phyloP scores from a whole-genome alignment of 53 echinoderm and acorn worm genomes.

The Crossaster papposus region DNA sequence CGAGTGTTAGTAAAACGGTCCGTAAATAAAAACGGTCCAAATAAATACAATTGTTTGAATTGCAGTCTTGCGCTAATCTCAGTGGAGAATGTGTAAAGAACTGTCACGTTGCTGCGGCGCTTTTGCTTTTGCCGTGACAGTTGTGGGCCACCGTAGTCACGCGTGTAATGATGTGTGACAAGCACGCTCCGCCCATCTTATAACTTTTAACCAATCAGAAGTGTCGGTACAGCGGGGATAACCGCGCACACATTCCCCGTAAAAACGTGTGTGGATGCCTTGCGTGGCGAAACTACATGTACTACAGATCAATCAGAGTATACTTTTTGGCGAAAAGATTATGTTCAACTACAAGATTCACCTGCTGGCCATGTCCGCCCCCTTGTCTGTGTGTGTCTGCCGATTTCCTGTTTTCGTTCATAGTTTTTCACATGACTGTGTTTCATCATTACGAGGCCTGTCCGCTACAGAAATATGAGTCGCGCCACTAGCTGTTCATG shows the following conservation, averaged over 20 bases:
- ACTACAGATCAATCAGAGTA: not conserved
- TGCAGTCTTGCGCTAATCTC: too few relatives aligned
- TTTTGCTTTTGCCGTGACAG: too few relatives aligned
- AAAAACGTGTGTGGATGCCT: too few relatives aligned
- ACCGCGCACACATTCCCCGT: too few relatives aligned
- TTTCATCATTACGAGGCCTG: not conserved
- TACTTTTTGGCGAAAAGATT: not conserved
- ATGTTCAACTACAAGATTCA: not conserved
- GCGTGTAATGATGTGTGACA: too few relatives aligned
- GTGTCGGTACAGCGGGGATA: not conserved
- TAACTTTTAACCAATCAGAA: conserved; percentile 29
- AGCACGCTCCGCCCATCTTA: not conserved
- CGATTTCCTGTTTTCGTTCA: conserved; percentile 1
- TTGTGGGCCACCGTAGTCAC: too few relatives aligned
- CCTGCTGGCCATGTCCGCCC: not conserved
- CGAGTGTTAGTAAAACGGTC: too few relatives aligned
- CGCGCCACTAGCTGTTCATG: not conserved
- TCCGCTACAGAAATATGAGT: not conserved
- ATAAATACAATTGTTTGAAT: too few relatives aligned
- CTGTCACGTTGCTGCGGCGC: too few relatives aligned
- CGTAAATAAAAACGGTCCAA: too few relatives aligned
- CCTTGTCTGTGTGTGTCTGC: not conserved
- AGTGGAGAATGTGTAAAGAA: too few relatives aligned
- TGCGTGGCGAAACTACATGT: too few relatives aligned
- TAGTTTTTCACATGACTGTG: not conserved